Percentiles rank a stretch among this genome's conserved stretches.
Evolutionary conservation across 2,113 vertebrate genomes (phyloP).

Genomic region (Sarotherodon lohbergeri): DNA sequence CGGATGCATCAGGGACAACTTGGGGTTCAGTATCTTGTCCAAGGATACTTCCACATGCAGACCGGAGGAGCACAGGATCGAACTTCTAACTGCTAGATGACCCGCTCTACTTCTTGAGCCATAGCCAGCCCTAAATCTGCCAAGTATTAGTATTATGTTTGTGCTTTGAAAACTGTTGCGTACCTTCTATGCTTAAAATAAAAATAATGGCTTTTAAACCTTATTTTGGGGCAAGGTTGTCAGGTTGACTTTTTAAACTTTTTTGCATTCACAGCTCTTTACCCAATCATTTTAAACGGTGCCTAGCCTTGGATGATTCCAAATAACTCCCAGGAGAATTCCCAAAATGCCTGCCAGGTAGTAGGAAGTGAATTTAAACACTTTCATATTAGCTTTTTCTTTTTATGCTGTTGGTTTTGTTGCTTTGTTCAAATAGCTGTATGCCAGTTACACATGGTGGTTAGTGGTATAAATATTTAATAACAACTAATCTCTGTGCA

Average conservation of each 20-base stretch:
- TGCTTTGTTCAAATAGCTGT: background rate
- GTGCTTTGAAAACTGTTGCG: background rate
- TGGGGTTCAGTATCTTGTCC: background rate
- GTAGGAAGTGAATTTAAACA: background rate
- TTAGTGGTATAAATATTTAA: background rate
- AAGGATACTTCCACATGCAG: background rate
- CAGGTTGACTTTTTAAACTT: accelerated
- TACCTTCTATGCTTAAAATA: background rate
- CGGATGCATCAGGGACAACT: background rate
- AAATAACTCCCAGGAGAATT: background rate
- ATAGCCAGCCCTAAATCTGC: background rate
- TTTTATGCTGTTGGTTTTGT: background rate
- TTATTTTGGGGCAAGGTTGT: background rate
- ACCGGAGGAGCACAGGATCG: accelerated
- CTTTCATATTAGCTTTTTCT: background rate
- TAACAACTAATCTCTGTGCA: background rate
- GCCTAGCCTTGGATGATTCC: background rate
- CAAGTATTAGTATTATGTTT: background rate
- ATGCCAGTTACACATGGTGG: background rate
- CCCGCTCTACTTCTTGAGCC: background rate
- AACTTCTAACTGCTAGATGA: background rate
- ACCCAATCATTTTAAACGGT: background rate
- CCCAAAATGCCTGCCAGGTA: background rate
- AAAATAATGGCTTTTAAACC: background rate
- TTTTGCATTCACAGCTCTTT: background rate